Percentiles rank a stretch among this genome's conserved stretches.
phyloP scores from a whole-genome alignment of 2,888 invertebrate species.

The Belgica antarctica region DNA sequence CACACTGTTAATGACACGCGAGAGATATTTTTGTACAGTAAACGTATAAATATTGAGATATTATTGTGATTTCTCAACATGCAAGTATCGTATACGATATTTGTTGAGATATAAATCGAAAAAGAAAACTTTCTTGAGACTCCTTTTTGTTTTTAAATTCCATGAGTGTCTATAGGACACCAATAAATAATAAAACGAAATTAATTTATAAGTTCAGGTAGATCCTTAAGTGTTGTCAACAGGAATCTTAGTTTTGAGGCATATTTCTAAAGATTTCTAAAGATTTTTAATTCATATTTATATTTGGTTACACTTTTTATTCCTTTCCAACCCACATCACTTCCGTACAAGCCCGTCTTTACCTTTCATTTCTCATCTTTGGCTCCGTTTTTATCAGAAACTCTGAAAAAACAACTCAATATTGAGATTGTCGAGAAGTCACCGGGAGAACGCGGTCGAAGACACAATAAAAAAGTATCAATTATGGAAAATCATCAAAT shows the following conservation, averaged over 20 bases:
- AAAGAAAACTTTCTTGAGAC: too few relatives aligned
- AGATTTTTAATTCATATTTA: too few relatives aligned
- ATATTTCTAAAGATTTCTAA: background rate
- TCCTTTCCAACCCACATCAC: too few relatives aligned
- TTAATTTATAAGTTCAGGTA: background rate
- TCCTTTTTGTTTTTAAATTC: too few relatives aligned
- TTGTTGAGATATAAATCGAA: slow-evolving; percentile 17
- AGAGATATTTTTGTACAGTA: too few relatives aligned
- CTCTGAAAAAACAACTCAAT: slow-evolving; percentile 12
- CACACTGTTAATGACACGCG: slow-evolving; percentile 35
- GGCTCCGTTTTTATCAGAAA: too few relatives aligned
- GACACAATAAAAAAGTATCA: slow-evolving; percentile 37
- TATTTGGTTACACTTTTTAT: too few relatives aligned
- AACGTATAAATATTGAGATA: background rate
- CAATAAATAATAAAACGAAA: background rate
- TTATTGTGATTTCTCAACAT: too few relatives aligned
- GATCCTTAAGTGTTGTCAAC: too few relatives aligned
- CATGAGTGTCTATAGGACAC: background rate
- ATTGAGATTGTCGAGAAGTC: background rate
- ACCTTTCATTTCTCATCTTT: too few relatives aligned
- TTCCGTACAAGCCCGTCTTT: too few relatives aligned
- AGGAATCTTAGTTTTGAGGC: too few relatives aligned
- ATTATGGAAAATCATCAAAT: slow-evolving; percentile 43
- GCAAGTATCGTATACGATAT: background rate
- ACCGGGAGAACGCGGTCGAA: background rate